Conservation (phyloP, 2,113 vertebrate genomes). For the Penelope pileata region DNA sequence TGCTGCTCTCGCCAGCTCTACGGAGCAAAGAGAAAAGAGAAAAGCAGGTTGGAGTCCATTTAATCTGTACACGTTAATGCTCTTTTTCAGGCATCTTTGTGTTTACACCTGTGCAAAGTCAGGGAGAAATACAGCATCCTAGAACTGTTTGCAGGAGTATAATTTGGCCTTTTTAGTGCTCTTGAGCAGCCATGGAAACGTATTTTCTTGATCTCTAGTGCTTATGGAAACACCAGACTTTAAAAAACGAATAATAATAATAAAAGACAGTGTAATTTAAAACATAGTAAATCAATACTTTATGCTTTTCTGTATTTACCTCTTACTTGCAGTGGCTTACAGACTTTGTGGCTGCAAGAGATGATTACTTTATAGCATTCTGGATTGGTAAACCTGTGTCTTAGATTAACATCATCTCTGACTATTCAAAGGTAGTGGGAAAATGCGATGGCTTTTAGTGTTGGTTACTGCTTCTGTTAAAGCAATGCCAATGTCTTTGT, state of each 20-base stretch:
- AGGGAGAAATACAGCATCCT: not conserved
- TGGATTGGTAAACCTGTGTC: not conserved
- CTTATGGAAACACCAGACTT: not conserved
- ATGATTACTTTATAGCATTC: not conserved
- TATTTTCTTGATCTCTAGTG: not conserved
- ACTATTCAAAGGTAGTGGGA: not conserved
- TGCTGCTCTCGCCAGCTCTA: not conserved
- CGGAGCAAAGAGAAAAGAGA: not conserved
- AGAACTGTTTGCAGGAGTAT: not conserved
- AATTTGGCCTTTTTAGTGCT: not conserved
- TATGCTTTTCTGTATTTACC: not conserved
- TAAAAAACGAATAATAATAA: accelerated
- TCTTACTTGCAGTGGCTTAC: not conserved
- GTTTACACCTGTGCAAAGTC: not conserved
- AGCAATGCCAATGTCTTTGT: not conserved
- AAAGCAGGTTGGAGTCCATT: not conserved
- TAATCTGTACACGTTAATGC: not conserved
- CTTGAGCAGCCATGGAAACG: not conserved
- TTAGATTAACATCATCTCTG: not conserved
- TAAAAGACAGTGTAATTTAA: not conserved
- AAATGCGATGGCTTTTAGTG: not conserved
- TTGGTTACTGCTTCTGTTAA: not conserved
- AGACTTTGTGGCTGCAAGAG: not conserved
- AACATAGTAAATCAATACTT: not conserved
- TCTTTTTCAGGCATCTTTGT: not conserved